Evolutionary conservation across 2,888 invertebrate species (phyloP), one percentile per base, ranked within the genome.

Genomic region (Xylophagus ater): DNA sequence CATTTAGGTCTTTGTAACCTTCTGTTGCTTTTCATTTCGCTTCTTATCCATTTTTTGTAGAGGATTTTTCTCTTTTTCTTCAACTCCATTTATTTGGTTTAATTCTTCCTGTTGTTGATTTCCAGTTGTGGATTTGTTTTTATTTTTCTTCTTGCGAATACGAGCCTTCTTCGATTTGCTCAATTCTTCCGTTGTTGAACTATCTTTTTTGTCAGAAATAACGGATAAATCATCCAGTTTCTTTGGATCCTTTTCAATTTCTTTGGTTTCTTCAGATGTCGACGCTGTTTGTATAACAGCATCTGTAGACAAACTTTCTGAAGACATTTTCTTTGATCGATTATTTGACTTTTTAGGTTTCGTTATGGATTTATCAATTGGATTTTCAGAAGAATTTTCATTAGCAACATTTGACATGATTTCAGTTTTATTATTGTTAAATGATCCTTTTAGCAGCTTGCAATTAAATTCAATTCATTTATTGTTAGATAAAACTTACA

Each of bases 381-480:
- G 28, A 20, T 14, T 24, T 35, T 35, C 17, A 14, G 13, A 26
- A n/a, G 8, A n/a, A 9, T 14, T 5, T 17, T 6, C 26, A 19
- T 35, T 13, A n/a, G n/a, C n/a, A n/a, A n/a, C n/a, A n/a, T n/a
- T n/a, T n/a, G n/a, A n/a, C n/a, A n/a, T n/a, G n/a, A 34, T 40
- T 34, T 10, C 18, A 33, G 6, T 17, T 19, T 19, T 31, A 17
- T 30, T 28, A 10, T 26, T 26, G 19, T 15, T 14, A 8, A 13
- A 19, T 24, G 31, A 24, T 39, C 41, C 45, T 19, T 43, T 45
- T 17, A 41, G 46, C 46, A 46, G 46, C 46, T 44, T 46, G 44
- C 21, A 36, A n/a, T n/a, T n/a, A n/a, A n/a, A n/a, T n/a, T n/a
- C n/a, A n/a, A n/a, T 21, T 21, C 21, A 21, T 10, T n/a, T 32